Evolutionary conservation across 1,140 invertebrate genomes (phyloP).

Genomic region (Trichomalopsis sarcophagae): DNA sequence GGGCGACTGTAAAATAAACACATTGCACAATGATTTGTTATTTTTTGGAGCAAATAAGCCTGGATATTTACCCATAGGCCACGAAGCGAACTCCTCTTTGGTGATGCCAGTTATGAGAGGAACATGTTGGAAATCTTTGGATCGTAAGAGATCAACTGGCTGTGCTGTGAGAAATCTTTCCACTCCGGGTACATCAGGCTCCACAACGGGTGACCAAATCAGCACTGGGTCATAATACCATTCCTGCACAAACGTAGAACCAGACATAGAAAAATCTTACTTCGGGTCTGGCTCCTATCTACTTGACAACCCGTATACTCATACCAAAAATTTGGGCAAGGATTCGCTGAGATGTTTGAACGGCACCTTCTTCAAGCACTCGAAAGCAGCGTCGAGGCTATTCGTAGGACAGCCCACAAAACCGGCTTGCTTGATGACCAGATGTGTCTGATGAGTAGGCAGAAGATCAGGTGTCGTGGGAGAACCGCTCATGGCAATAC

Average conservation of each 20-base stretch:
- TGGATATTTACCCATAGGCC: slow-evolving; percentile 28
- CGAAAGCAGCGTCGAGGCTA: slow-evolving; percentile 74
- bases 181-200: slow-evolving; percentile 78
- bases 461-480: slow-evolving; percentile 77
- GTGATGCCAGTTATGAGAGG: slow-evolving; percentile 80
- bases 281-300: too few relatives aligned
- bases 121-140: slow-evolving; percentile 78
- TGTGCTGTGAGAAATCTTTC: slow-evolving; percentile 78
- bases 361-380: slow-evolving; percentile 76
- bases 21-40: background rate
- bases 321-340: slow-evolving; percentile 47
- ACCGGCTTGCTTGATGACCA: slow-evolving; percentile 80
- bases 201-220: slow-evolving; percentile 80
- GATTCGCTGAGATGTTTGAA: slow-evolving; percentile 46
- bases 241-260: slow-evolving; percentile 72
- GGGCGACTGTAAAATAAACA: background rate
- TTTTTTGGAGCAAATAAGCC: background rate
- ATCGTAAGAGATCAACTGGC: slow-evolving; percentile 75
- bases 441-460: slow-evolving; percentile 73
- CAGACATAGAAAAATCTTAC: background rate
- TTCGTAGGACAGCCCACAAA: slow-evolving; percentile 79
- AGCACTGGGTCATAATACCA: slow-evolving; percentile 77
- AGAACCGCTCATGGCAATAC: slow-evolving; percentile 80
- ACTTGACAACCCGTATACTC: slow-evolving; percentile 25
- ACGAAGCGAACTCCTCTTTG: slow-evolving; percentile 78